These are phyloP conservation scores for Perca fluviatilis DNA, from an alignment of 2,113 vertebrate genomes.

Conservation along the genomic window DNA sequence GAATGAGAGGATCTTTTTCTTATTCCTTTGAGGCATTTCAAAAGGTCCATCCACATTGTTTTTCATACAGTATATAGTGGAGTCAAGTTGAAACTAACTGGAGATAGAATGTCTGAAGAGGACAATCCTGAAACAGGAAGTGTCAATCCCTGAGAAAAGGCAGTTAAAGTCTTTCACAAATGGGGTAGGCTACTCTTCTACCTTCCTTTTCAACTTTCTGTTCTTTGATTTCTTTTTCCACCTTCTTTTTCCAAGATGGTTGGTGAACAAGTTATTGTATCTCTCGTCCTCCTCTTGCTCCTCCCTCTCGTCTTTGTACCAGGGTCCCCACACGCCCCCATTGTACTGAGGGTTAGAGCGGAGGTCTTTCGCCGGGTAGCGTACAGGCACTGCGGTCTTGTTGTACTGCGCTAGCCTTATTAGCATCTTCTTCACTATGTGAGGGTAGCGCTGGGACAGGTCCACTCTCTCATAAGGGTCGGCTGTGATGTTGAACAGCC, in stretches of 20 bases:
- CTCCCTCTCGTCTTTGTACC: conserved; percentile 91
- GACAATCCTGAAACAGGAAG: conserved; percentile 54
- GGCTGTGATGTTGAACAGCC: conserved; percentile 97
- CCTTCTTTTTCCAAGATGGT: conserved; percentile 79
- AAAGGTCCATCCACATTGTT: conserved; percentile 38
- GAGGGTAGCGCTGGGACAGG: conserved; percentile 89
- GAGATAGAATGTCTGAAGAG: conserved; percentile 31
- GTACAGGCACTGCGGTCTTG: conserved; percentile 92
- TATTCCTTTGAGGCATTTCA: conserved; percentile 40
- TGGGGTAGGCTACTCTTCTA: conserved; percentile 35
- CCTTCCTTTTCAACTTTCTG: conserved; percentile 83
- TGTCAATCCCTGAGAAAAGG: conserved; percentile 81
- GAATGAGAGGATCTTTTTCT: conserved; percentile 62
- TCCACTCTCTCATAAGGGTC: conserved; percentile 96
- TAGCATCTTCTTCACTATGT: conserved; percentile 92
- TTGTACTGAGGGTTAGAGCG: conserved; percentile 96
- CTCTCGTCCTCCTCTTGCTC: conserved; percentile 82
- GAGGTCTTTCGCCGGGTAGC: conserved; percentile 94
- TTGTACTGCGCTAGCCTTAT: conserved; percentile 91
- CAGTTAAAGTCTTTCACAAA: conserved; percentile 58
- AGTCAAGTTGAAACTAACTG: conserved; percentile 49
- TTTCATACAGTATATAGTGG: conserved; percentile 46
- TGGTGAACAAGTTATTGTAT: conserved; percentile 74
- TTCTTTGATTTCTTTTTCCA: conserved; percentile 83
- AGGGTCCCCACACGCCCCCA: conserved; percentile 96